These are phyloP conservation scores for Stegodyphus mimosarum DNA, from an alignment of 1,140 invertebrate species.

Conservation along the genomic window DNA sequence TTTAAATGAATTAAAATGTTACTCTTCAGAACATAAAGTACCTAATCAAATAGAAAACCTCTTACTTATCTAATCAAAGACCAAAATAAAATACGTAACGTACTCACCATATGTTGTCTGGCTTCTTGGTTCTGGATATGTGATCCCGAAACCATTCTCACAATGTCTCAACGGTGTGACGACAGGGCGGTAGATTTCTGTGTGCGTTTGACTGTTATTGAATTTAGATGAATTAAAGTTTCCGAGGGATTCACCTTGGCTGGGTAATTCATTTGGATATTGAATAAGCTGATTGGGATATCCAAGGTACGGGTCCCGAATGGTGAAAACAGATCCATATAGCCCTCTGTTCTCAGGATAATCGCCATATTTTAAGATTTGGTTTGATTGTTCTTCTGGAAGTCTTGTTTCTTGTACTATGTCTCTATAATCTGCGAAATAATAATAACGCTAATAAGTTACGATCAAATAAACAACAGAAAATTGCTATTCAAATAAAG, in stretches of 20 bases:
- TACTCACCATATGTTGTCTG: conserved; percentile 32
- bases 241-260: neutral
- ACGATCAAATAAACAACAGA: no score
- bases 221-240: conserved; percentile 7
- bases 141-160: conserved; percentile 5
- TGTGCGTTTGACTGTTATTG: neutral
- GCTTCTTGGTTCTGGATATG: conserved; percentile 16
- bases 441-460: no score
- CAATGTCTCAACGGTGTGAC: conserved; percentile 13
- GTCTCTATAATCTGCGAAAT: conserved; percentile 24
- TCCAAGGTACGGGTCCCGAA: conserved; percentile 25
- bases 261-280: conserved; percentile 14
- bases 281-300: conserved; percentile 18
- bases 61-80: no score
- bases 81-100: neutral
- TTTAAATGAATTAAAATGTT: no score
- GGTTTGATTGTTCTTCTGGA: neutral
- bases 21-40: no score
- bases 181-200: conserved; percentile 38
- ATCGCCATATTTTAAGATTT: conserved; percentile 11
- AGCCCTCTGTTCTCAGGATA: conserved; percentile 18
- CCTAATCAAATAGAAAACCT: no score
- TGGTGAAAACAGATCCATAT: conserved; percentile 13
- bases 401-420: neutral
- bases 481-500: no score